phyloP scores from a whole-genome alignment of 2,113 vertebrate genomes.

The Prunella fulvescens region DNA sequence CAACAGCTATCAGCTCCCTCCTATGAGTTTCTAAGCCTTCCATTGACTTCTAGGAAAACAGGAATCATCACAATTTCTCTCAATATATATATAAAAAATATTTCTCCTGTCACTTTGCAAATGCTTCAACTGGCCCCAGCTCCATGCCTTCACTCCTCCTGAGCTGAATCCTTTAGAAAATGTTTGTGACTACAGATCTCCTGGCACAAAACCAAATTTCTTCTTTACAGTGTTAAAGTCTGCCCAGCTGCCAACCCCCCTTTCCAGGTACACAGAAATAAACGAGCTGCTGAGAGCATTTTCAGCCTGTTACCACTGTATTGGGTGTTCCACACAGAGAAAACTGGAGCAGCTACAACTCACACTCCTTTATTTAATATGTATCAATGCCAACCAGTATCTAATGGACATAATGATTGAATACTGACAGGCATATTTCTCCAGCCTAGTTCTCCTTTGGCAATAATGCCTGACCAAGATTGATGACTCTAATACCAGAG shows the following conservation, averaged over 20 bases:
- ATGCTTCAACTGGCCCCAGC: not conserved
- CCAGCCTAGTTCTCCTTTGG: constrained; percentile 48
- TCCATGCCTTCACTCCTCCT: not conserved
- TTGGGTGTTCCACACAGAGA: not conserved
- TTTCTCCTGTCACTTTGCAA: not conserved
- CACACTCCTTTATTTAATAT: constrained; percentile 4
- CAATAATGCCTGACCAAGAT: constrained; percentile 59
- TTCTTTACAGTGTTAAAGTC: not conserved
- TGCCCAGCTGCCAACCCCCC: not conserved
- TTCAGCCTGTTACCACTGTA: not conserved
- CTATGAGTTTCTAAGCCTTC: not conserved
- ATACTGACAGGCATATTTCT: constrained; percentile 43
- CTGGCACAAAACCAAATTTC: not conserved
- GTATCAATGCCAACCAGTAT: constrained; percentile 23
- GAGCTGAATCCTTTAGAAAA: not conserved
- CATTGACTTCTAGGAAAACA: not conserved
- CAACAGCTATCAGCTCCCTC: not conserved
- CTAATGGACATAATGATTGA: constrained; percentile 53
- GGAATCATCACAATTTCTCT: not conserved
- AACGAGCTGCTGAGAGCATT: not conserved
- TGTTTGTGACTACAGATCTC: not conserved
- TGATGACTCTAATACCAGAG: constrained; percentile 57
- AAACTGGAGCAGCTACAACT: not conserved
- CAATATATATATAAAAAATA: not conserved
- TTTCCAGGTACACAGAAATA: not conserved